These are phyloP conservation scores for Rhagophthalmus giganteus DNA, from an alignment of 2,888 invertebrate genomes.

Conservation along the genomic window DNA sequence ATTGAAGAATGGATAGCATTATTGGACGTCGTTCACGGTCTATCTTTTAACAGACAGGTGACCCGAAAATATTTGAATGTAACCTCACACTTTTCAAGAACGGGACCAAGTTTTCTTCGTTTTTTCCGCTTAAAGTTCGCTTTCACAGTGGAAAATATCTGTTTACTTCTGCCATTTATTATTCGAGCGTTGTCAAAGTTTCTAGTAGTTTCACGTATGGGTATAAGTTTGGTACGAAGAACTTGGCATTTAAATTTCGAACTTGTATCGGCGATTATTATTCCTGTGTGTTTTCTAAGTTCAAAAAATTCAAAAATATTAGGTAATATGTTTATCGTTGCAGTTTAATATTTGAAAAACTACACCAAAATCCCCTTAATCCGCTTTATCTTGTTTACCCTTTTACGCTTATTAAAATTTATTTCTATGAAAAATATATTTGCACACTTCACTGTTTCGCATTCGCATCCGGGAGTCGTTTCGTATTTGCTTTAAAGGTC, in stretches of 20 bases:
- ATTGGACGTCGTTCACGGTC: slow-evolving; percentile 36
- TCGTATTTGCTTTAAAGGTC: background rate
- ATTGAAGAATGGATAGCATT: slow-evolving; percentile 32
- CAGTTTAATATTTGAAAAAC: background rate
- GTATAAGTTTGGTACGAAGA: too few species aligned
- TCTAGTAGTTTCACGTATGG: slow-evolving; percentile 8
- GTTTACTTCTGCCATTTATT: slow-evolving; percentile 28
- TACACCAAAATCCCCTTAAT: background rate
- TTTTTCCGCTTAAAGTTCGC: slow-evolving; percentile 13
- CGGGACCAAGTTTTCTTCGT: slow-evolving; percentile 22
- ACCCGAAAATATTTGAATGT: slow-evolving; percentile 34
- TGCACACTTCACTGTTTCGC: background rate
- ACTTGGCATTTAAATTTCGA: background rate
- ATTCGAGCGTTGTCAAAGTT: slow-evolving; percentile 25
- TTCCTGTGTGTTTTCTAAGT: background rate
- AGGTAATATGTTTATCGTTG: background rate
- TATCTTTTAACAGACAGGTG: slow-evolving; percentile 33
- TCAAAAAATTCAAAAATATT: background rate
- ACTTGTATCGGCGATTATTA: background rate
- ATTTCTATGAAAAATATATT: slow-evolving; percentile 4
- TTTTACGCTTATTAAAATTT: slow-evolving; percentile 8
- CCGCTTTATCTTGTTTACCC: background rate
- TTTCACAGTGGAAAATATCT: slow-evolving; percentile 25
- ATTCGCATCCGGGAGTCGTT: background rate
- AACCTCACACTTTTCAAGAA: slow-evolving; percentile 23